phyloP scores from a whole-genome alignment of 2,113 vertebrate genomes.

The Lagopus muta region DNA sequence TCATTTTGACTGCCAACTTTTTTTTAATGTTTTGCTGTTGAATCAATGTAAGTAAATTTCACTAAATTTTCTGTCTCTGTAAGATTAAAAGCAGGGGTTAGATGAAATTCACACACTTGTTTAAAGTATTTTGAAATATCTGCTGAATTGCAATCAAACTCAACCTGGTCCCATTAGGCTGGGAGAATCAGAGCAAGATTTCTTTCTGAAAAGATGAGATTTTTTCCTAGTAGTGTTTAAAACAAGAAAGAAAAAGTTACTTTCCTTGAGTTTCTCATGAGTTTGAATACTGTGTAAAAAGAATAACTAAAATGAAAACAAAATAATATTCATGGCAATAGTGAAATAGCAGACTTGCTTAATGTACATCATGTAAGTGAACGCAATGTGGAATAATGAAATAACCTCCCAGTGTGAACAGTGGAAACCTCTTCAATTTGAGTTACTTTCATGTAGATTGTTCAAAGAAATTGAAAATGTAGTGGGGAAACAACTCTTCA shows the following conservation, averaged over 20 bases:
- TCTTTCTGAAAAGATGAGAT: not conserved
- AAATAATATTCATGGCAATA: not conserved
- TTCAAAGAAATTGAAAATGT: slow-evolving; percentile 6
- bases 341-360: not conserved
- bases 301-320: not conserved
- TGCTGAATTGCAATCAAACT: not conserved
- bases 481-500: not conserved
- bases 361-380: not conserved
- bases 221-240: not conserved
- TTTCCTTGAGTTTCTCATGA: not conserved
- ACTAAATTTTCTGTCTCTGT: not conserved
- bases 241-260: not conserved
- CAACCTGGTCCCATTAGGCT: not conserved
- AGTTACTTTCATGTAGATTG: not conserved
- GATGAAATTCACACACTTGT: not conserved
- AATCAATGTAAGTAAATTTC: not conserved
- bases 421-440: not conserved
- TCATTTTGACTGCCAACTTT: not conserved
- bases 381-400: not conserved
- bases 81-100: not conserved
- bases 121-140: slow-evolving; percentile 8
- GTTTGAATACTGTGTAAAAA: not conserved
- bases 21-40: not conserved
- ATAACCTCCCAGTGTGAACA: not conserved
- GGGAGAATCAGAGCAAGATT: not conserved